Evolutionary conservation across 2,888 invertebrate genomes (phyloP).

Genomic region (Eristalis arbustorum): DNA sequence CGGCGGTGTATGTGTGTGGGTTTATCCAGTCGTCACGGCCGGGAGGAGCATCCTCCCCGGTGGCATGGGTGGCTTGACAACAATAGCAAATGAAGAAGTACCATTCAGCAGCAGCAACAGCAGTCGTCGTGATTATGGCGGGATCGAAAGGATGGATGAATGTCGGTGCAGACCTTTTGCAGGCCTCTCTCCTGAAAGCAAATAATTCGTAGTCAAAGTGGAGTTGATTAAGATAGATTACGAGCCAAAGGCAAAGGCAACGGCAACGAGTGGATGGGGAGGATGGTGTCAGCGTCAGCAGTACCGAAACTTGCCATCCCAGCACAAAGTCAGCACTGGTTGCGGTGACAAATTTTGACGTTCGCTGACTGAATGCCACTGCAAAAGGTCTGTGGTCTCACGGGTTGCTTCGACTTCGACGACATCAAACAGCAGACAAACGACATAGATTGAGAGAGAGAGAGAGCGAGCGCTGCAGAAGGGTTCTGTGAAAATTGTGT

Average conservation of each 20-base stretch:
- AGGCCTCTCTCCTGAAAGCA: conserved; percentile 54
- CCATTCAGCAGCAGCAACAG: conserved; percentile 9
- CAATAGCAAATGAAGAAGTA: background rate
- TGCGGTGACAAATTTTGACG: conserved; percentile 39
- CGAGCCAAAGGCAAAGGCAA: conserved; percentile 19
- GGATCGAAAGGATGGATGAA: conserved; percentile 23
- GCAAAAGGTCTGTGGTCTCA: conserved; percentile 12
- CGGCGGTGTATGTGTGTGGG: conserved; percentile 23
- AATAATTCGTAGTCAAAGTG: conserved; percentile 49
- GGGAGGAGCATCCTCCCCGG: conserved; percentile 18
- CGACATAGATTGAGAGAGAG: background rate
- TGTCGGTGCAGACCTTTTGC: conserved; percentile 15
- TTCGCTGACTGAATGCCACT: conserved; percentile 37
- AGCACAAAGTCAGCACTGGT: background rate
- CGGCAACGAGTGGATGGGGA: too few relatives aligned
- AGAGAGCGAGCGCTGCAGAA: background rate
- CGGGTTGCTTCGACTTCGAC: conserved; percentile 4
- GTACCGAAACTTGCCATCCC: background rate
- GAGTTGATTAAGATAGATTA: conserved; percentile 63
- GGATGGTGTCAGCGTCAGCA: background rate
- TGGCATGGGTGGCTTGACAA: too few relatives aligned
- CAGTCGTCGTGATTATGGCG: background rate
- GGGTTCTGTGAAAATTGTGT: background rate
- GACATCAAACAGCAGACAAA: background rate
- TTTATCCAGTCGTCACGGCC: background rate